Evolutionary conservation across 2,113 vertebrate species (phyloP).

Genomic region (Lichenostomus cassidix): DNA sequence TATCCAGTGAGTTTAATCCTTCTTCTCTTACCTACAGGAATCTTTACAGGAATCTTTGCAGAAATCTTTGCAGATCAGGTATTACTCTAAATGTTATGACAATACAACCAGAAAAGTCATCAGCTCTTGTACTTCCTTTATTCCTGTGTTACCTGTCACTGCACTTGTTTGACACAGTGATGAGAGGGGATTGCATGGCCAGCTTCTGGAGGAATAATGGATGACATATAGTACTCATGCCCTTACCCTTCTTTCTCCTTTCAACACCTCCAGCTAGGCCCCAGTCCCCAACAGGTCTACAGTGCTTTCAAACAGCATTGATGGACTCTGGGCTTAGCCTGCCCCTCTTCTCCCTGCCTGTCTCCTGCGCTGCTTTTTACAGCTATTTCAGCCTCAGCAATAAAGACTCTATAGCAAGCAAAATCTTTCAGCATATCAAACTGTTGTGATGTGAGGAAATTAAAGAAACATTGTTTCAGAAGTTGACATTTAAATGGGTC

Average conservation of each 20-base stretch:
- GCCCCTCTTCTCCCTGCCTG: neutral
- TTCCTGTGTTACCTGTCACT: neutral
- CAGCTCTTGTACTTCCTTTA: neutral
- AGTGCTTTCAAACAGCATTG: neutral
- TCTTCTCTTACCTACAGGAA: neutral
- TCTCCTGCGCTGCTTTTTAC: neutral
- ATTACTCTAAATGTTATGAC: neutral
- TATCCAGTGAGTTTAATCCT: neutral
- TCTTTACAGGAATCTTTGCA: neutral
- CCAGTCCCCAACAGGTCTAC: neutral
- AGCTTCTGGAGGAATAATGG: neutral
- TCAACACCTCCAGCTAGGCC: neutral
- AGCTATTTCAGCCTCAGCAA: neutral
- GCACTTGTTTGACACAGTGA: neutral
- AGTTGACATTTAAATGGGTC: neutral
- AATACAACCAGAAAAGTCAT: neutral
- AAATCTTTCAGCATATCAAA: neutral
- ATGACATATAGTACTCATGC: rapidly evolving
- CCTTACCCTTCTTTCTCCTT: neutral
- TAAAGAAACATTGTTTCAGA: neutral
- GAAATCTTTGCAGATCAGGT: neutral
- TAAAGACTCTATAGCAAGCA: neutral
- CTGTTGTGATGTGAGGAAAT: neutral
- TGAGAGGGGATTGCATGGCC: neutral
- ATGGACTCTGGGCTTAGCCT: neutral